Evolutionary conservation across 2,113 vertebrate genomes (phyloP).

Genomic region (Tichodroma muraria): DNA sequence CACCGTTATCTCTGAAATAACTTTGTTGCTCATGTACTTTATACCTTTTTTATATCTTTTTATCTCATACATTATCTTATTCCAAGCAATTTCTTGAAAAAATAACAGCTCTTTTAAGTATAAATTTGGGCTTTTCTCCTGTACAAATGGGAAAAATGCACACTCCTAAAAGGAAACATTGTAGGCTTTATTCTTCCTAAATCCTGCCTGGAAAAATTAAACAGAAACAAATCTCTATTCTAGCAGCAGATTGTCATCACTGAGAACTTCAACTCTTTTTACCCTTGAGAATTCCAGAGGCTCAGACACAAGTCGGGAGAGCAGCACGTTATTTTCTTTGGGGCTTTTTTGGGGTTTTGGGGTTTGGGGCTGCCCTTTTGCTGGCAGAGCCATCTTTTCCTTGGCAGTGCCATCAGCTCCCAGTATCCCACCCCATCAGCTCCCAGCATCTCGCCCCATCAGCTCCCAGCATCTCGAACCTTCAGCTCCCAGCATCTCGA

Average conservation of each 20-base stretch:
- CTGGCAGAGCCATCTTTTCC: background rate
- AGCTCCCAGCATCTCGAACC: background rate
- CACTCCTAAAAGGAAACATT: background rate
- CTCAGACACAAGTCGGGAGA: background rate
- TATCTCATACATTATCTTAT: conserved; percentile 12
- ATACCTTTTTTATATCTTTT: background rate
- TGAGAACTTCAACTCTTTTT: background rate
- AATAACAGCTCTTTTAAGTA: conserved; percentile 1
- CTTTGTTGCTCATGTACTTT: background rate
- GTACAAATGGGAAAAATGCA: background rate
- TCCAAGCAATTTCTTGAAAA: background rate
- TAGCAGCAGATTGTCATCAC: background rate
- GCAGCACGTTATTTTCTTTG: background rate
- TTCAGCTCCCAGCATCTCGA: background rate
- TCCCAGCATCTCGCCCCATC: background rate
- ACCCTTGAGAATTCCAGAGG: background rate
- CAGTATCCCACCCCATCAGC: background rate
- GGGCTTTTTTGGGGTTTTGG: too few species aligned
- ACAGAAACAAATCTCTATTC: background rate
- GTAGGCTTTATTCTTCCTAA: background rate
- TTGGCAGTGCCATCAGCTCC: background rate
- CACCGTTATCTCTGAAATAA: conserved; percentile 11
- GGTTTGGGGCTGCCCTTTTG: background rate
- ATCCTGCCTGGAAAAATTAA: background rate
- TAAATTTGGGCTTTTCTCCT: background rate